Base-by-base conservation (phyloP, 2,113 vertebrate species). In the Sula dactylatra region DNA sequence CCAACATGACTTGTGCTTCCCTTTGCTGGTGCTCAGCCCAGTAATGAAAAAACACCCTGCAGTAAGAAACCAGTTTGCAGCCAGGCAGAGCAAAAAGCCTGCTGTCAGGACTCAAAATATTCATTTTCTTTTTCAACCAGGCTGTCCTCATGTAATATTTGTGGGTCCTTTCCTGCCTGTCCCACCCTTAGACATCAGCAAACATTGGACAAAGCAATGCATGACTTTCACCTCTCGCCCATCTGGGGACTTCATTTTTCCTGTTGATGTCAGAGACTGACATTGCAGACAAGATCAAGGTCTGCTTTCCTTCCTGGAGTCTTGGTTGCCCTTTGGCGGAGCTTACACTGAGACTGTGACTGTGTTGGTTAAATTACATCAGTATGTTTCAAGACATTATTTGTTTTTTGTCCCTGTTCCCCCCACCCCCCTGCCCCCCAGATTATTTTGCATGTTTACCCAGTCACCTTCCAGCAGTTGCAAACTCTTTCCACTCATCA, bases 211-310 rank as follows among this genome's bases (percentile, higher is more conserved):
- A 82, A 94, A 93, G 16, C 14, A 59, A 21, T 22, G 38, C 8
- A 13, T 52, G 44, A 42, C 59, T 89, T 74, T 79, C 36, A 64
- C 32, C 56, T 89, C 61, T 89, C 0, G 0, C 26, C 73, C 11
- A 9, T 65, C 67, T 81, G 72, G 64, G 36, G 58, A 78, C 86
- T 93, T 88, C 0, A 24, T 74, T 94, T 87, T 90, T 82, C 52
- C 52, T 90, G 44, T 74, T 82, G 78, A 81, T 91, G 85, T 93
- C 80, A 94, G 79, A 91, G 29, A 32, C 25, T 91, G 88, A 96
- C 95, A 94, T 27, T 95, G 66, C 80, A 94, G 70, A 86, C 7
- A 29, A 92, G 62, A 82, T 77, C 73, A 89, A 91, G 27, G 52
- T 96, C 72, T 89, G 72, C 52, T 94, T 96, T 90, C 18, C 50